These are phyloP conservation scores for Corticium candelabrum DNA, from an alignment of 37 sponge, comb jelly and placozoan species.

Conservation along the genomic window DNA sequence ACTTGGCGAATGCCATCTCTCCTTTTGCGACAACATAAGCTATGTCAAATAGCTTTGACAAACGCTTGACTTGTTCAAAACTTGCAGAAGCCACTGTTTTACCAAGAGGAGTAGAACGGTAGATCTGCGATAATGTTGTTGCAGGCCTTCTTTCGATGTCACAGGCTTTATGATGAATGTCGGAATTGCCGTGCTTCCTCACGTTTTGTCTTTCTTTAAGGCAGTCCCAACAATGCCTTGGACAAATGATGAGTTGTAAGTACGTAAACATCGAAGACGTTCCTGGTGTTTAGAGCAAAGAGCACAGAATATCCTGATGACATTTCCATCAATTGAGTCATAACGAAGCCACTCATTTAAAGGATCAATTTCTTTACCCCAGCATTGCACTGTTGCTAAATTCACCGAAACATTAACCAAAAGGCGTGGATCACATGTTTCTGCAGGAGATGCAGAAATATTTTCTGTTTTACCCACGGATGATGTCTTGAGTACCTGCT, in stretches of 20 bases:
- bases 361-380: background rate
- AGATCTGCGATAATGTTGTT: background rate
- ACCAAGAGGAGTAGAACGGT: background rate
- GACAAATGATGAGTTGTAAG: conserved; percentile 17
- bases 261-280: background rate
- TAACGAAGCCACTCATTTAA: conserved; percentile 16
- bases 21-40: conserved; percentile 15
- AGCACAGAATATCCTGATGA: conserved; percentile 17
- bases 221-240: conserved; percentile 17
- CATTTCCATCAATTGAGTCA: conserved; percentile 14
- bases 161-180: conserved; percentile 15
- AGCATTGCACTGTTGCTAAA: background rate
- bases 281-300: background rate
- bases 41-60: conserved; percentile 11
- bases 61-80: background rate
- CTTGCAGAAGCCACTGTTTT: background rate
- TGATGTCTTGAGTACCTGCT: too few relatives aligned
- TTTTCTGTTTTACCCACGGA: too few relatives aligned
- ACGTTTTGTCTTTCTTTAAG: conserved; percentile 34
- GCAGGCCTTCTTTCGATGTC: background rate
- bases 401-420: too few relatives aligned
- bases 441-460: too few relatives aligned
- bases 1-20: conserved; percentile 2
- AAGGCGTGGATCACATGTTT: too few relatives aligned
- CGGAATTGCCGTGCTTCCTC: conserved; percentile 13